Evolutionary conservation across 2,113 vertebrate species (phyloP), one percentile per base, ranked within the genome.

Genomic region (Corapipo altera): DNA sequence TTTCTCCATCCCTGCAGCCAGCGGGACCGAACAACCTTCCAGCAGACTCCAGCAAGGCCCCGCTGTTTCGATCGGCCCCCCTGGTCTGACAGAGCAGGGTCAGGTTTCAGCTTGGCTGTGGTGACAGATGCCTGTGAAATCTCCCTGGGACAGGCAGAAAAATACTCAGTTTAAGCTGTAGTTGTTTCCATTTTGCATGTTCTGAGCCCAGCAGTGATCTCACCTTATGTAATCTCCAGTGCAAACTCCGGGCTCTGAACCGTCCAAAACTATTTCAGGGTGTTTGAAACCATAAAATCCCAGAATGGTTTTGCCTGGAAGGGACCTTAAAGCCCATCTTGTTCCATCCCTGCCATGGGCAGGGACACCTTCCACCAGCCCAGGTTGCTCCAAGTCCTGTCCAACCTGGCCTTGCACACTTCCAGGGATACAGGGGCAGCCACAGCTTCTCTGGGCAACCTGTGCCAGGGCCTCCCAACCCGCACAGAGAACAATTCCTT

Each of bases 161-260:
- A 91, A 92, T 55, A 91, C 0, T 79, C 52, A 6, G 48, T 86
- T 69, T 39, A 54, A 80, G 22, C 72, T 77, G 83, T 0, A 86
- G 65, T 58, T 93, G 91, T 96, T 95, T 91, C 91, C 93, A 92
- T 77, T 71, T 66, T 30, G 75, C 74, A 70, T 32, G 65, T 71
- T 83, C 73, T 7, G 23, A 90, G 90, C 95, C 91, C 94, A 94
- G 76, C 83, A 59, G 92, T 92, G 95, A 95, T 91, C 91, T 97
- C 96, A 96, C 94, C 88, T 95, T 83, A 67, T 27, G 91, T 86
- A 76, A 96, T 91, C 85, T 55, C 17, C 84, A 71, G 87, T 2
- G 15, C 84, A 33, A 89, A 55, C 81, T 73, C 71, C 69, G 76
- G 54, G 43, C 83, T 72, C 48, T 28, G 58, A 44, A 91, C 28